These are phyloP conservation scores for Spondyliosoma cantharus DNA, from an alignment of 2,797 vertebrate genomes.

Conservation along the genomic window DNA sequence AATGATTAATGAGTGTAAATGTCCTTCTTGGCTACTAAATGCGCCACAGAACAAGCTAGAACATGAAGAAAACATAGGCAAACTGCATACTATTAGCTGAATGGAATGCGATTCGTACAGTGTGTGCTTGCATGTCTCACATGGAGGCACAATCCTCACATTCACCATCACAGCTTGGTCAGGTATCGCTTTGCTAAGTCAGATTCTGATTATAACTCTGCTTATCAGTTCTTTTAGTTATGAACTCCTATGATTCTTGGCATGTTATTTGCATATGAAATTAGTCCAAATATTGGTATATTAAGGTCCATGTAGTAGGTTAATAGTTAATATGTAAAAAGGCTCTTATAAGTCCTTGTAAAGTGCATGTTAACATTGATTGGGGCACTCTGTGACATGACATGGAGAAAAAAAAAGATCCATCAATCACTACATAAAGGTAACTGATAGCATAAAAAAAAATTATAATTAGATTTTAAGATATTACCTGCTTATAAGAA, in stretches of 20 bases:
- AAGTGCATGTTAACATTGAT: no score
- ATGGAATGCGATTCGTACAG: background rate
- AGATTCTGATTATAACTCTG: background rate
- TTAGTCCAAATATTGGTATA: background rate
- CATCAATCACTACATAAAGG: no score
- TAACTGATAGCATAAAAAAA: no score
- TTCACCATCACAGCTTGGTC: background rate
- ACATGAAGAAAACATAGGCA: background rate
- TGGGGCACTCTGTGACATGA: no score
- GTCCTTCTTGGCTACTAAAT: background rate
- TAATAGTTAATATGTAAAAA: no score
- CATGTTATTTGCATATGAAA: background rate
- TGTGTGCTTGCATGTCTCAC: background rate
- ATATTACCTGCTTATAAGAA: no score
- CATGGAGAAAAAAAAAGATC: no score
- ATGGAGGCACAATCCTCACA: background rate
- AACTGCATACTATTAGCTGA: background rate
- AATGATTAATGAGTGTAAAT: background rate
- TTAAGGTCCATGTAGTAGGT: no score
- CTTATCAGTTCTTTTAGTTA: background rate
- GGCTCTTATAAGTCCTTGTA: no score
- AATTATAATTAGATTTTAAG: no score
- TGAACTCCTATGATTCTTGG: slow-evolving; percentile 10
- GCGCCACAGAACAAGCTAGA: background rate
- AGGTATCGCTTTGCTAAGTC: background rate